A percentile compares a stretch with the other conserved stretches of the same genome.
phyloP scores from a whole-genome alignment of 1,140 invertebrate genomes.

The Tribolium madens region DNA sequence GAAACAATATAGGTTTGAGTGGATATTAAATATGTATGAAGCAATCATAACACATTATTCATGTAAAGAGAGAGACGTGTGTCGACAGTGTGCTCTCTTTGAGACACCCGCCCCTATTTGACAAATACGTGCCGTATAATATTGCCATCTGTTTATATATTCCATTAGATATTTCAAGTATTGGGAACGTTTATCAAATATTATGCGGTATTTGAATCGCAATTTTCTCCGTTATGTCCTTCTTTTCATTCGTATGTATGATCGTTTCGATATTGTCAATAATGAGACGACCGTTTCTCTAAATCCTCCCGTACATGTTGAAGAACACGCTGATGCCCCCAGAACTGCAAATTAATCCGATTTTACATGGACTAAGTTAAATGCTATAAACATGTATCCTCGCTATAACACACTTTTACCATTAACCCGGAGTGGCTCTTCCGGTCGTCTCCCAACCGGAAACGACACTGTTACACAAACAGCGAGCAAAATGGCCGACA shows the following conservation, averaged over 20 bases:
- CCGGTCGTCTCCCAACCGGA: constrained; percentile 47
- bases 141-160: constrained; percentile 52
- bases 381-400: constrained; percentile 53
- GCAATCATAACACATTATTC: constrained; percentile 55
- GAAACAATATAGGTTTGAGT: constrained; percentile 53
- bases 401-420: constrained; percentile 53
- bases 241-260: constrained; percentile 34
- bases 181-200: constrained; percentile 47
- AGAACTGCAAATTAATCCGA: constrained; percentile 49
- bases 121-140: constrained; percentile 54
- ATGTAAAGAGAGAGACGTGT: constrained; percentile 44
- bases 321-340: constrained; percentile 14
- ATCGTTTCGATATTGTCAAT: constrained; percentile 32
- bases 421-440: constrained; percentile 54
- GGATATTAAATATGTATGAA: constrained; percentile 55
- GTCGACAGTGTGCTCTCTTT: constrained; percentile 44
- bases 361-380: constrained; percentile 52
- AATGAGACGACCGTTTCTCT: not conserved
- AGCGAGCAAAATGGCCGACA: constrained; percentile 50
- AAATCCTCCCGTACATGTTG: not conserved
- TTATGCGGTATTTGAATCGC: constrained; percentile 41
- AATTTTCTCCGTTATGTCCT: constrained; percentile 28
- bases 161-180: constrained; percentile 51
- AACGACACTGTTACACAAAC: constrained; percentile 49
- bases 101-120: constrained; percentile 44